phyloP scores from a whole-genome alignment of 2,888 invertebrate genomes.

The Cacoxenus indagator region DNA sequence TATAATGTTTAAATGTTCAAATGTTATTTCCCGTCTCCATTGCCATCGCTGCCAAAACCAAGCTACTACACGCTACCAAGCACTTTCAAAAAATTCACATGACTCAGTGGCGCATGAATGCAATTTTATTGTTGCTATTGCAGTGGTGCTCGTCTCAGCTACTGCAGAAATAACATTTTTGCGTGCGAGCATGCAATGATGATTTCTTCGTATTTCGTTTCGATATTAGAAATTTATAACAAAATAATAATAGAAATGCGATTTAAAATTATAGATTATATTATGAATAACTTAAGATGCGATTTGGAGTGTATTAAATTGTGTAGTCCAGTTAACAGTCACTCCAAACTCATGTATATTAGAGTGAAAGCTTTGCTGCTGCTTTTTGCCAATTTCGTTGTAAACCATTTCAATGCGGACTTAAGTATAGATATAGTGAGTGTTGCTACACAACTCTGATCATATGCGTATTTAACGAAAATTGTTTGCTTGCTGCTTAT shows the following conservation, averaged over 20 bases:
- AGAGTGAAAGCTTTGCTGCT: background rate
- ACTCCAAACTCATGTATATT: background rate
- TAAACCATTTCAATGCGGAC: conserved; percentile 4
- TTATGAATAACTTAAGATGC: conserved; percentile 23
- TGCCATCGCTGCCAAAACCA: too few species aligned
- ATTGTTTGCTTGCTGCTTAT: background rate
- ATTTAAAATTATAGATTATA: conserved; percentile 48
- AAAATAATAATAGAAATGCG: conserved; percentile 42
- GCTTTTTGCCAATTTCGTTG: background rate
- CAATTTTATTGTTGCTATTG: conserved; percentile 14
- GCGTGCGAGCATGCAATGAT: conserved; percentile 58
- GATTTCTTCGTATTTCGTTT: conserved; percentile 27
- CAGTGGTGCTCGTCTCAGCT: conserved; percentile 24
- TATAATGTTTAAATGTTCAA: too few species aligned
- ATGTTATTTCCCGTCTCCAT: too few species aligned
- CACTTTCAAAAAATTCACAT: background rate
- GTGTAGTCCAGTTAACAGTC: background rate
- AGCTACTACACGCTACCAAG: background rate
- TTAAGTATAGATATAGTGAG: too few species aligned
- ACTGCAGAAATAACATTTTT: conserved; percentile 42
- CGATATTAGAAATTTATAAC: conserved; percentile 53
- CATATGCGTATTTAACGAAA: background rate
- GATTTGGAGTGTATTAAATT: background rate
- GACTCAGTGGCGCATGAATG: conserved; percentile 12
- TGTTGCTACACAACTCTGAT: too few species aligned